phyloP scores from a whole-genome alignment of 2,888 invertebrate genomes.

The Chalcosyrphus nemorum region DNA sequence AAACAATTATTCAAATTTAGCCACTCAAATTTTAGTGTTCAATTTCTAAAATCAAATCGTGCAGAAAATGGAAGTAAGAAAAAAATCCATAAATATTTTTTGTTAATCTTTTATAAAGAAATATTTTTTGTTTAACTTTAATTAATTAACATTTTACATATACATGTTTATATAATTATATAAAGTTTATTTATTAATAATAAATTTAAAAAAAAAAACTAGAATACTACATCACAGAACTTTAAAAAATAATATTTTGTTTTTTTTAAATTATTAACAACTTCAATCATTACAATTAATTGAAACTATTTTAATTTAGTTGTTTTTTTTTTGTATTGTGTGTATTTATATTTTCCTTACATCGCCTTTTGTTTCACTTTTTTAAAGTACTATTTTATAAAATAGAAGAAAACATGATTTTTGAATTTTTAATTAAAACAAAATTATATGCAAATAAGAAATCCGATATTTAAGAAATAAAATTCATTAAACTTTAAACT shows the following conservation, averaged over 20 bases:
- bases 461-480: slow-evolving; percentile 76
- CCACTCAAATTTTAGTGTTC: too few species aligned
- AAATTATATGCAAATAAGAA: slow-evolving; percentile 48
- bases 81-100: not conserved
- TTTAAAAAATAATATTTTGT: slow-evolving; percentile 60
- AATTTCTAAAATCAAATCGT: too few species aligned
- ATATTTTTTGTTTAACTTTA: slow-evolving; percentile 43
- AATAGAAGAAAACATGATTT: slow-evolving; percentile 13
- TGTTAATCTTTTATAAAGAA: slow-evolving; percentile 18
- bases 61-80: not conserved
- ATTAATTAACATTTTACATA: slow-evolving; percentile 53
- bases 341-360: too few species aligned
- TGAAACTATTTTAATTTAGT: slow-evolving; percentile 18
- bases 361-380: slow-evolving; percentile 3
- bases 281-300: slow-evolving; percentile 34
- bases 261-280: slow-evolving; percentile 37
- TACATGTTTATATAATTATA: slow-evolving; percentile 50
- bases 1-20: too few species aligned
- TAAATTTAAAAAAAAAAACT: slow-evolving; percentile 78
- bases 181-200: slow-evolving; percentile 32
- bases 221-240: slow-evolving; percentile 79
- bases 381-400: slow-evolving; percentile 39
- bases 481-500: slow-evolving; percentile 34
- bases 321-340: not conserved
- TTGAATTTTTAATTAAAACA: slow-evolving; percentile 2